Percentiles rank a stretch among this genome's conserved stretches.
phyloP scores from a whole-genome alignment of 64 coral and sea anemone species.

The Montipora efflorescens region DNA sequence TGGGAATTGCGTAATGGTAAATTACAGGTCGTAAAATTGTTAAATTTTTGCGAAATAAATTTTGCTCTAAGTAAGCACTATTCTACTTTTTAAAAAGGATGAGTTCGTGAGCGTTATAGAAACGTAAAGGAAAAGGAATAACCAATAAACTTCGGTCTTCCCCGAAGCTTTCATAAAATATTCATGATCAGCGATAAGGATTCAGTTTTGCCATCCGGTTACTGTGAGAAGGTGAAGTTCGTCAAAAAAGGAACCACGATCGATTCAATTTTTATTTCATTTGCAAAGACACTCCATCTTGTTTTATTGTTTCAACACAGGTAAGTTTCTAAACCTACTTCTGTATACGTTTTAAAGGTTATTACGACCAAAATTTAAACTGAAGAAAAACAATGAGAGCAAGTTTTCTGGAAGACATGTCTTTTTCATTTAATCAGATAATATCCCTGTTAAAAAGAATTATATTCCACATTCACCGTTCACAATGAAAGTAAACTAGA shows the following conservation, averaged over 20 bases:
- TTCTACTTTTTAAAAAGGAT: too few relatives aligned
- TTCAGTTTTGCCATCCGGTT: slow-evolving; percentile 6
- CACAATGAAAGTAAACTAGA: not conserved
- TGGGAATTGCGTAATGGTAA: not conserved
- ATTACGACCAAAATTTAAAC: too few relatives aligned
- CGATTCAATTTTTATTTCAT: not conserved
- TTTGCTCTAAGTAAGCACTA: not conserved
- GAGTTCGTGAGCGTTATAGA: not conserved
- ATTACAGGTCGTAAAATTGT: not conserved
- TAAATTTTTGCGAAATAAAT: not conserved
- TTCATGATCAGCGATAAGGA: slow-evolving; percentile 1
- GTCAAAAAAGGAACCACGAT: not conserved
- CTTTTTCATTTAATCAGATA: not conserved
- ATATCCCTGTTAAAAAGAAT: not conserved
- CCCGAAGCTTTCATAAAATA: slow-evolving; percentile 18
- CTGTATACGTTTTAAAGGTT: too few relatives aligned
- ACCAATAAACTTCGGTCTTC: not conserved
- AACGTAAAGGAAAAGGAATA: not conserved
- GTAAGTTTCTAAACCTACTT: not conserved
- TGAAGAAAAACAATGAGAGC: too few relatives aligned
- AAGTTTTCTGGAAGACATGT: too few relatives aligned
- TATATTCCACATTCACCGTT: too few relatives aligned
- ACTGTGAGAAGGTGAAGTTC: slow-evolving; percentile 1
- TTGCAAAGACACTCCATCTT: not conserved
- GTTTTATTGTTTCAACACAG: not conserved